phyloP scores from a whole-genome alignment of 1,140 invertebrate genomes.

The Leptopilina clavipes region DNA sequence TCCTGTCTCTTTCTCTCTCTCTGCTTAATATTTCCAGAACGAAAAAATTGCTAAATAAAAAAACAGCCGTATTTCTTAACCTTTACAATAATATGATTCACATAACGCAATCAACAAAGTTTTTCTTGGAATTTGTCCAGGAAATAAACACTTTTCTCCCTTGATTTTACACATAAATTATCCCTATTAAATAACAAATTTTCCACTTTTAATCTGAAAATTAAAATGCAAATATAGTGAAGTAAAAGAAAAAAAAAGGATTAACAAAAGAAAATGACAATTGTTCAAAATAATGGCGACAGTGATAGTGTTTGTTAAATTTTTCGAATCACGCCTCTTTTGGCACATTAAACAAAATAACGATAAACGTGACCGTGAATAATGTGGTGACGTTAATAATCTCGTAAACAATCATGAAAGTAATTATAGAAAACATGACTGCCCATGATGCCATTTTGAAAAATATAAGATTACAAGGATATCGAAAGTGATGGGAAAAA shows the following conservation, averaged over 20 bases:
- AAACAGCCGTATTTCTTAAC: neutral
- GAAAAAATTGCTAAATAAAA: neutral
- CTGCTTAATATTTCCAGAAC: neutral
- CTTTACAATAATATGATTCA: neutral
- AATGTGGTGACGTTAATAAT: neutral
- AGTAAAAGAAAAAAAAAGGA: neutral
- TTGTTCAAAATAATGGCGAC: neutral
- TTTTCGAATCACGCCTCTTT: constrained; percentile 16
- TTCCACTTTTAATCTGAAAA: neutral
- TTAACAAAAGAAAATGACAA: neutral
- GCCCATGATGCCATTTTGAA: neutral
- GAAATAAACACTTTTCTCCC: constrained; percentile 4
- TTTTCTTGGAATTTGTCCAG: constrained; percentile 17
- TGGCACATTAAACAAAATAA: constrained; percentile 7
- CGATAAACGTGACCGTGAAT: neutral
- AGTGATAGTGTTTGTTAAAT: neutral
- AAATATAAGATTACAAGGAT: neutral
- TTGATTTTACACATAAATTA: neutral
- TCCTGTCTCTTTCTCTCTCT: neutral
- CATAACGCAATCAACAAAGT: neutral
- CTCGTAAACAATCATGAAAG: constrained; percentile 10
- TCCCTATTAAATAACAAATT: neutral
- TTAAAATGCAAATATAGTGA: neutral
- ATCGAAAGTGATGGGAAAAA: neutral
- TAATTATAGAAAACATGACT: constrained; percentile 23